Base-by-base conservation (phyloP, 2,797 vertebrate genomes). In the Synanceia verrucosa region DNA sequence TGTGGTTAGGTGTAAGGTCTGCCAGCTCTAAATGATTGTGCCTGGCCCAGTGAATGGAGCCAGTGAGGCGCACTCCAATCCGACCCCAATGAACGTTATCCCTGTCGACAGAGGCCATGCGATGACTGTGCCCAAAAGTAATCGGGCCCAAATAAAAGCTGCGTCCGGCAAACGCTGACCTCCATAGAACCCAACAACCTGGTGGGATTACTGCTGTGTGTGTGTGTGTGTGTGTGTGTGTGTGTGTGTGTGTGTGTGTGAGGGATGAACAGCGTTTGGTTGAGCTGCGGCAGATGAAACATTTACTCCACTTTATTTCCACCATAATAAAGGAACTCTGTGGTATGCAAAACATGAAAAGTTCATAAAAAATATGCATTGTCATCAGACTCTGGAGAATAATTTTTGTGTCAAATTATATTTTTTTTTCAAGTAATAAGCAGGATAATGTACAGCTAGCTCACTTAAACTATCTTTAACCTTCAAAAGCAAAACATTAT, bases 131-230 rank as follows among this genome's bases (percentile, higher is more conserved):
- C 82, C 86, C 81, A 79, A 93, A 91, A 89, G 86, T 92, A 92
- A 93, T 92, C 85, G 2, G 85, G 87, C 68, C 82, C 65, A 90
- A 92, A 93, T 92, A 93, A 94, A 93, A 94, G 93, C 87, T 76
- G 78, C 12, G 62, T 88, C 84, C 47, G 61, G 81, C 86, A 93
- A 93, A 93, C 65, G 87, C 92, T 93, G 92, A 94, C 93, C 88
- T 74, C 80, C 70, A 76, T 89, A 82, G 87, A 94, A 93, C 86
- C 84, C 71, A 43, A 68, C 83, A 86, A 88, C 86, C 79, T 87
- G 72, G 62, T 81, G 71, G 92, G 91, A 93, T 94, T 94, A 92
- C 63, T 61, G 80, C 65, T 64, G 50, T 62, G 63, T 63, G 37
- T 75, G 48, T 71, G 46, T 41, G 50, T 66, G 46, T 53, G 68